Evolutionary conservation across 2,113 vertebrate genomes (phyloP), one percentile per base, ranked within the genome.

Genomic region (Pomatorhinus ruficollis): DNA sequence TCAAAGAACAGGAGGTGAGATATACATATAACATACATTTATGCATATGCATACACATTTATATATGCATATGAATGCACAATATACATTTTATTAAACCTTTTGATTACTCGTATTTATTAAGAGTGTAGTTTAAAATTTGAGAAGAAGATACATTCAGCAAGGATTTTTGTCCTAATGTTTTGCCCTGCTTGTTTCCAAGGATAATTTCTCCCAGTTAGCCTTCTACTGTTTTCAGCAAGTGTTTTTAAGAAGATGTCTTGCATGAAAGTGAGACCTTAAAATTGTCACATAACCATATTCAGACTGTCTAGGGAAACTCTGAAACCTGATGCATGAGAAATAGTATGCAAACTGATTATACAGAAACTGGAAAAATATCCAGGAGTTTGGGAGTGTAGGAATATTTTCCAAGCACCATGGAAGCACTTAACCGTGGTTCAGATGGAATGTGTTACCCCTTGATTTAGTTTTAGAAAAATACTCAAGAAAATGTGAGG

Each of bases 401-500:
- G 47, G 19, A 64, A 76, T 61, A 93, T 74, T 82, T 96, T 77
- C 92, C 82, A 70, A 82, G 52, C 30, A 87, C 60, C 19, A 2
- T 15, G 85, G 70, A 86, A 87, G 56, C 52, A 75, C 80, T 90
- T 90, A 95, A 90, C 44, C 27, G 37, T 68, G 63, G 87, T 93
- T 96, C 89, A 83, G 42, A 87, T 49, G 45, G 89, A 90, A 94
- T 49, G 37, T 89, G 71, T 83, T 90, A 78, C 47, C 82, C 49
- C 53, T 87, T 88, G 78, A 69, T 92, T 95, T 95, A 71, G 77
- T 81, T 95, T 93, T 77, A 95, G n/a, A 90, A 89, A 91, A 95
- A 87, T 30, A 91, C 56, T 91, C 53, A 75, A 78, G 57, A 93
- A 96, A 96, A 94, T 77, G 18, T 83, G 91, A 68, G 84, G 63